These are phyloP conservation scores for Sylvicola cinctus DNA, from an alignment of 2,888 invertebrate genomes.

Conservation along the genomic window DNA sequence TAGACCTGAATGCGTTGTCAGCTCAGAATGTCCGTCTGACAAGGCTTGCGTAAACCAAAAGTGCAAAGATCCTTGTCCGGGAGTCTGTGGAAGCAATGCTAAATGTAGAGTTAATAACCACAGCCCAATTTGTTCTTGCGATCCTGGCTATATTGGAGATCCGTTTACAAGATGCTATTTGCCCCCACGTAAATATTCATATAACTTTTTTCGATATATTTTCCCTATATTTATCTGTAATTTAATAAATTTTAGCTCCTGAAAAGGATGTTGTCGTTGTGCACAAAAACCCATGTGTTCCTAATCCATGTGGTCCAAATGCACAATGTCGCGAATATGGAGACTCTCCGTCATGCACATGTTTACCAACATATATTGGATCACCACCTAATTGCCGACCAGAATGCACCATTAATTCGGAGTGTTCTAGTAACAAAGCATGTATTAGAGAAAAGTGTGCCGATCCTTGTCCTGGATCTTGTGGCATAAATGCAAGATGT, in stretches of 20 bases:
- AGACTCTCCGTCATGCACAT: slow-evolving; percentile 36
- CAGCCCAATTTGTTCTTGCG: slow-evolving; percentile 45
- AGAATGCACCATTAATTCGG: slow-evolving; percentile 53
- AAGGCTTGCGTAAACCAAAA: slow-evolving; percentile 49
- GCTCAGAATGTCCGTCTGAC: slow-evolving; percentile 48
- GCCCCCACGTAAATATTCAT: slow-evolving; percentile 17
- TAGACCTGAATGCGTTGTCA: slow-evolving; percentile 49
- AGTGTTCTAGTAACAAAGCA: slow-evolving; percentile 44
- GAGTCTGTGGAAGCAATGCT: slow-evolving; percentile 54
- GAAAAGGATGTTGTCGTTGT: slow-evolving; percentile 11
- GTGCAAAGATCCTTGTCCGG: slow-evolving; percentile 60
- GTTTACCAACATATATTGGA: slow-evolving; percentile 49
- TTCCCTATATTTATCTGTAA: slow-evolving; percentile 2
- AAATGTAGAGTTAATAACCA: slow-evolving; percentile 55
- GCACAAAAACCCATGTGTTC: slow-evolving; percentile 41
- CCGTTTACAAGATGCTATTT: slow-evolving; percentile 38
- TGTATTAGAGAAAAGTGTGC: slow-evolving; percentile 55
- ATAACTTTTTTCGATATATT: slow-evolving; percentile 3
- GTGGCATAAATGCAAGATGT: slow-evolving; percentile 39
- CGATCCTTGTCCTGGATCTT: slow-evolving; percentile 45
- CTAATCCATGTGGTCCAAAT: slow-evolving; percentile 57
- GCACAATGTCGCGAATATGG: slow-evolving; percentile 37
- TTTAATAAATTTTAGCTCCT: slow-evolving; percentile 4
- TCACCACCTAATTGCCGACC: slow-evolving; percentile 54
- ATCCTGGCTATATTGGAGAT: slow-evolving; percentile 51